phyloP scores from a whole-genome alignment of 64 coral and sea anemone species.

The Acropora yongei region DNA sequence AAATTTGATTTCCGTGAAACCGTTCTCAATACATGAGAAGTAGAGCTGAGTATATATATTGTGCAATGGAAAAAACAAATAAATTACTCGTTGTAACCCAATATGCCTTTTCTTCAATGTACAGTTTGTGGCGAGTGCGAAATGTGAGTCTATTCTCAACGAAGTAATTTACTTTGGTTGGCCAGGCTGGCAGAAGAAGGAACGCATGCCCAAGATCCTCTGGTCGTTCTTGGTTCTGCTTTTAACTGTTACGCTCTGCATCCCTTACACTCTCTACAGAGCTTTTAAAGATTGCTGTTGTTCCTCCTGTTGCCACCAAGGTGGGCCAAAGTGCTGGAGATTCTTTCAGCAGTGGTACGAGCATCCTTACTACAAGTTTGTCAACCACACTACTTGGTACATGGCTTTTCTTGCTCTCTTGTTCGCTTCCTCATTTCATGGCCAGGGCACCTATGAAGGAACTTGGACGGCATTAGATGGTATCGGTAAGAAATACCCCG shows the following conservation, averaged over 20 bases:
- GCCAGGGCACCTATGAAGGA: too few species aligned
- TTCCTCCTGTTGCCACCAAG: background rate
- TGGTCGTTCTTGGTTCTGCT: background rate
- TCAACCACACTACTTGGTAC: slow-evolving; percentile 47
- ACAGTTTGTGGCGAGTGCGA: slow-evolving; percentile 29
- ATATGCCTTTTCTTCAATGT: too few species aligned
- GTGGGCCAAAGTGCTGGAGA: background rate
- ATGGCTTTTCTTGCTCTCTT: slow-evolving; percentile 29
- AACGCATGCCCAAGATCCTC: background rate
- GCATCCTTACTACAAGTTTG: slow-evolving; percentile 55
- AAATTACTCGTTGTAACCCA: too few species aligned
- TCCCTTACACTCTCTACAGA: background rate
- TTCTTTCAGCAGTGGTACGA: background rate
- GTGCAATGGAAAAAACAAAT: too few species aligned
- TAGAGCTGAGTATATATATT: too few species aligned
- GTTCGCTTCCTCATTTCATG: background rate
- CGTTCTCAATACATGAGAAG: too few species aligned
- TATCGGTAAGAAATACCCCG: too few species aligned
- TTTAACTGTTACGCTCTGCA: background rate
- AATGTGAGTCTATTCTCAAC: slow-evolving; percentile 11
- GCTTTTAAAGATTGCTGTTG: too few species aligned
- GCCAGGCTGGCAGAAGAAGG: background rate
- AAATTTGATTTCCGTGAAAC: too few species aligned
- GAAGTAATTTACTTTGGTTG: slow-evolving; percentile 18
- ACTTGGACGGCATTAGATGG: too few species aligned